Evolutionary conservation across 2,888 invertebrate genomes (phyloP), one percentile per base, ranked within the genome.

Genomic region (Heteromurus nitidus): DNA sequence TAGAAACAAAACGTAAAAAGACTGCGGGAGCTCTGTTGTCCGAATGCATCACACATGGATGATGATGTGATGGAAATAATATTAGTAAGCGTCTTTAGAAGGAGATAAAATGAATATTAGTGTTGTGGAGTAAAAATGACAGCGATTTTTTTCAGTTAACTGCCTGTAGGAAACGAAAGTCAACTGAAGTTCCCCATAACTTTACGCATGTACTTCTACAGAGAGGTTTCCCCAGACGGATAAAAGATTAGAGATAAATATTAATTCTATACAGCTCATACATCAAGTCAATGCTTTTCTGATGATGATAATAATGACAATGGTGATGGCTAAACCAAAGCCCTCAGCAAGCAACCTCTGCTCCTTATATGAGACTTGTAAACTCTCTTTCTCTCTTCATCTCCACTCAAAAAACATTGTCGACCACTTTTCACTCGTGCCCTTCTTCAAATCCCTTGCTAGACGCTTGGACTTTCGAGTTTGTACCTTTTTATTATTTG

Each of bases 51-150:
- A 55, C 76, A 75, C 31, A 67, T 58, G 42, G 75, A 75, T 75
- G 69, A 76, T 76, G 76, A 76, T 76, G 76, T 76, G 76, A 68
- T 69, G 62, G 76, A 67, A 76, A 76, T 76, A 42, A 69, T 76
- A 76, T 76, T 69, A 60, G 76, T 62, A 22, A 76, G 76, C 68
- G 62, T 76, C 76, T 76, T 76, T 68, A 76, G 62, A 76, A 76
- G 69, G 58, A 60, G 76, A 76, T 75, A 75, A 75, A 75, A 53
- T 20, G 67, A 75, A 69, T 76, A 76, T 69, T 76, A 65, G 36
- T 31, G 24, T 3, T 55, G 65, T 60, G 76, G 47, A 62, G 47
- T 50, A 60, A 69, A n/a, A 76, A 68, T 69, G 68, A 76, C 76
- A 69, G 76, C 50, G 69, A 76, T 76, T 69, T 76, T n/a, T n/a